Base-by-base conservation (phyloP, 2,113 vertebrate genomes). In the Sylvia atricapilla region DNA sequence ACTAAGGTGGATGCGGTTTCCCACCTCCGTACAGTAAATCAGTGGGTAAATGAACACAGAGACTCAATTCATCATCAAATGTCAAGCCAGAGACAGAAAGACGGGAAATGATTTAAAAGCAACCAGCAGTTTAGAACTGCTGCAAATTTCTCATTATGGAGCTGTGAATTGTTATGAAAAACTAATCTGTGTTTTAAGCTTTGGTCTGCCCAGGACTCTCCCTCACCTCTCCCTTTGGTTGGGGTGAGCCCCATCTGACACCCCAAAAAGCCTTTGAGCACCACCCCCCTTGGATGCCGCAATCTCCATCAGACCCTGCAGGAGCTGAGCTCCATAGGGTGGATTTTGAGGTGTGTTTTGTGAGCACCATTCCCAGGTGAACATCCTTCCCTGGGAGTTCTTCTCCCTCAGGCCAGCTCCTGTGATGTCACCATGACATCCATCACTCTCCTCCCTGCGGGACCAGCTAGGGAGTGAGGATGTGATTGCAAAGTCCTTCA, bases 51-150 rank as follows among this genome's bases (percentile, higher is more conserved):
- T 20, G 81, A 94, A 58, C 59, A 89, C 59, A 44, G 84, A 90
- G 80, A 83, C 84, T 84, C 80, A 56, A 31, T 74, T 69, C 69
- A 60, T 81, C 91, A 84, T 24, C 87, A 94, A 74, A 88, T 84
- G 80, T 78, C 91, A 92, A 70, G 66, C 15, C 56, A 56, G 75
- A 70, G 75, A 78, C 24, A 28, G 86, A 75, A 67, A 86, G 68
- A 76, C 62, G 16, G 69, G 60, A 90, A 87, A 81, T 56, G 3
- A 91, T 86, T 94, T 73, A 44, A 80, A 86, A 84, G 55, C 72
- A 85, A 46, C 27, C 2, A 0, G 47, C 66, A 55, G 79, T 49
- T 72, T 49, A 80, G 47, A 89, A 89, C 62, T 44, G 63, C 80
- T 86, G 80, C 59, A 46, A n/a, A 73, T 68, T 63, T 79, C 93